Evolutionary conservation across 2,113 vertebrate genomes (phyloP), one percentile per base, ranked within the genome.

Genomic region (Silurus glanis): DNA sequence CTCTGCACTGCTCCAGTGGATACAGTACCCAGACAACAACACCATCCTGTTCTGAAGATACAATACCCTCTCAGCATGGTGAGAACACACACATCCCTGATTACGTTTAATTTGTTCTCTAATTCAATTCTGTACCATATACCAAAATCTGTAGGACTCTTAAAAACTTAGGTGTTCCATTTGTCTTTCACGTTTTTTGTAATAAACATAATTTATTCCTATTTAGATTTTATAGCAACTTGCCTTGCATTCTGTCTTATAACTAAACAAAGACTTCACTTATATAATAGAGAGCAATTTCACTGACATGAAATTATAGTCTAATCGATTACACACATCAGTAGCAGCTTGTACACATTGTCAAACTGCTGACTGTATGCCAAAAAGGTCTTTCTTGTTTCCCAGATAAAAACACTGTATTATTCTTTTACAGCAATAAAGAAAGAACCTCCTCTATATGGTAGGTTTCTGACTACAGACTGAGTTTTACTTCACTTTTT

Each of bases 21-120:
- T 96, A 96, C 93, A 96, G 95, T 93, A 96, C 96, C 4, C 96
- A 96, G 92, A 96, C 95, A 55, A 96, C 95, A 88, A 96, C 96
- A 25, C 96, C 95, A 3, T 96, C 95, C 89, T 96, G 96, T 92
- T 96, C 96, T 0, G 95, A 96, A 88, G 96, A 96, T 92, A 95
- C 96, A 85, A 96, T 96, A 49, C 95, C 95, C 88, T 94, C 95
- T 1, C 95, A 96, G 47, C 89, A 89, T 85, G 90, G 96, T 96
- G 83, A 93, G 93, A 82, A 3, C 45, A 16, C 47, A 2, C 75
- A n/a, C 75, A 58, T 78, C n/a, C 56, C n/a, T 53, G 17, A 59
- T 78, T 56, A 21, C 71, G 1, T 37, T 37, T 37, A 37, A 37
- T 37, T 37, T 37, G 28, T 37, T 37, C 28, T 37, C 28, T 37